These are phyloP conservation scores for Brotula barbata DNA, from an alignment of 2,797 vertebrate species.

Conservation along the genomic window DNA sequence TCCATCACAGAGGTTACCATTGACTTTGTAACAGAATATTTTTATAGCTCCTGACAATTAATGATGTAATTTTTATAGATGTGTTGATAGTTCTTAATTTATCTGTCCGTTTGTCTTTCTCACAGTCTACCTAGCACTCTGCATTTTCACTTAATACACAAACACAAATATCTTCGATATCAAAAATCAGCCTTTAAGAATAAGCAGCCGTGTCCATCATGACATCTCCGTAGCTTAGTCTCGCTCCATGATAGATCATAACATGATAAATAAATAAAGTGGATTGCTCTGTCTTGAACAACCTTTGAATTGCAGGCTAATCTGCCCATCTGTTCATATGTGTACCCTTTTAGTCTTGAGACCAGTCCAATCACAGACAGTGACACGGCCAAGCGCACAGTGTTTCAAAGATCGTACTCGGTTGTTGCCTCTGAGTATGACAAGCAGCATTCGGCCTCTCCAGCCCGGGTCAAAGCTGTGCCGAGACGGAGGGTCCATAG, in stretches of 20 bases:
- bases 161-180: neutral
- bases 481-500: slow-evolving; percentile 97
- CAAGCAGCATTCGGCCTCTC: slow-evolving; percentile 94
- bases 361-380: slow-evolving; percentile 98
- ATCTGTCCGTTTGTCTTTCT: neutral
- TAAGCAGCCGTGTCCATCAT: too few species aligned
- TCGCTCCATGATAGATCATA: neutral
- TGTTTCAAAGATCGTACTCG: slow-evolving; percentile 98
- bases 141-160: neutral
- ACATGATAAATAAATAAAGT: neutral
- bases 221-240: too few species aligned
- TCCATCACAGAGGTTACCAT: too few species aligned
- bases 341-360: slow-evolving; percentile 84
- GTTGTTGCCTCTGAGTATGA: slow-evolving; percentile 99
- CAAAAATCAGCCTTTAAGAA: too few species aligned
- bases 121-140: neutral
- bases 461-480: slow-evolving; percentile 95
- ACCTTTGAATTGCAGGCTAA: neutral
- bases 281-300: neutral
- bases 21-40: too few species aligned
- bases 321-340: too few species aligned
- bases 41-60: neutral
- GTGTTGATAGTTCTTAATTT: neutral
- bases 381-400: slow-evolving; percentile 94
- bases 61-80: neutral